These are phyloP conservation scores for Copidosoma aretas DNA, from an alignment of 2,888 invertebrate species.

Conservation along the genomic window DNA sequence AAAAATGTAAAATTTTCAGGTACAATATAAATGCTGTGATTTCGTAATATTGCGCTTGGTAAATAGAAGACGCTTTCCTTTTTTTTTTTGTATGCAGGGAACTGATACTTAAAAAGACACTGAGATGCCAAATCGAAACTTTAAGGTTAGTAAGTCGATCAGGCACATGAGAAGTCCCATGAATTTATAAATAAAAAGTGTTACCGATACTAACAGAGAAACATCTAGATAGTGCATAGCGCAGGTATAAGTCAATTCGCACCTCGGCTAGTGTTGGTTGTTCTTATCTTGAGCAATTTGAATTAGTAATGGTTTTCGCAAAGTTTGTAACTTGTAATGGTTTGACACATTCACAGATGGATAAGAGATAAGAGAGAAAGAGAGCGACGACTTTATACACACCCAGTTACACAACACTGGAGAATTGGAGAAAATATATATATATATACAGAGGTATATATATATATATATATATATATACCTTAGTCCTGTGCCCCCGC, in stretches of 20 bases:
- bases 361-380: too few relatives aligned
- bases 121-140: conserved; percentile 10
- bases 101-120: background rate
- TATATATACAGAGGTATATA: too few relatives aligned
- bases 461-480: too few relatives aligned
- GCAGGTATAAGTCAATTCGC: conserved; percentile 42
- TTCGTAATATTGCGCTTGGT: conserved; percentile 32
- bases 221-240: conserved; percentile 59
- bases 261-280: conserved; percentile 25
- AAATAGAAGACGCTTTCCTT: conserved; percentile 5
- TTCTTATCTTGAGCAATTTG: background rate
- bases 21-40: conserved; percentile 1
- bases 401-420: too few relatives aligned
- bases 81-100: conserved; percentile 15
- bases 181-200: conserved; percentile 25
- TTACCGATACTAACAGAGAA: conserved; percentile 57
- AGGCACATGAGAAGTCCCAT: conserved; percentile 31
- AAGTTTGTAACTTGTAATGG: too few relatives aligned
- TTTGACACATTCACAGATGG: too few relatives aligned
- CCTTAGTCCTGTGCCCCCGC: too few relatives aligned
- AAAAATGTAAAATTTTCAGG: conserved; percentile 17
- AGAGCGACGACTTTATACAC: too few relatives aligned
- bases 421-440: too few relatives aligned
- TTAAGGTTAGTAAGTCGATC: conserved; percentile 41
- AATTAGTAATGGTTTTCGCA: too few relatives aligned